phyloP scores from a whole-genome alignment of 2,888 invertebrate species.

The Lithophane socia region DNA sequence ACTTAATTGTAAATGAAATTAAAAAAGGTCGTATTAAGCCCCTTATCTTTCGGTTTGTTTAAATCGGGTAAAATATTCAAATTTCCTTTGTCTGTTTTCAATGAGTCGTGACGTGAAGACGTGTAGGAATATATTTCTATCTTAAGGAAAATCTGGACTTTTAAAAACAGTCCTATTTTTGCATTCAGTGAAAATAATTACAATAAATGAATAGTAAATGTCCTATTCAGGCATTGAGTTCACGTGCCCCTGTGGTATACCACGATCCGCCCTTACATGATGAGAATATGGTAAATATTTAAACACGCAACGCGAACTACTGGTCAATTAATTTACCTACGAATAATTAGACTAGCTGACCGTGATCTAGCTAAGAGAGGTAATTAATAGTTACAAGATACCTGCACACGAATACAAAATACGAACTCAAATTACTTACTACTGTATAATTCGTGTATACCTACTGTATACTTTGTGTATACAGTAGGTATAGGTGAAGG shows the following conservation, averaged over 20 bases:
- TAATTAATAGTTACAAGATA: slow-evolving; percentile 28
- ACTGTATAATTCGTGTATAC: not conserved
- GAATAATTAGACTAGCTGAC: slow-evolving; percentile 43
- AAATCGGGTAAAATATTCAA: slow-evolving; percentile 13
- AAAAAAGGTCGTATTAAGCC: not conserved
- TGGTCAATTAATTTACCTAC: slow-evolving; percentile 41
- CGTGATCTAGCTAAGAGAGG: slow-evolving; percentile 50
- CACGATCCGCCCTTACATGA: slow-evolving; percentile 75
- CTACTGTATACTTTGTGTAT: not conserved
- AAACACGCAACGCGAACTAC: slow-evolving; percentile 51
- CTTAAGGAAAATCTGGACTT: slow-evolving; percentile 65
- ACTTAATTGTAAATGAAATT: not conserved
- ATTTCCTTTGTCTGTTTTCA: slow-evolving; percentile 25
- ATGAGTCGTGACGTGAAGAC: slow-evolving; percentile 9
- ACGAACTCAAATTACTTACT: not conserved
- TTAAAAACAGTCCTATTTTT: slow-evolving; percentile 49
- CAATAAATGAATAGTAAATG: slow-evolving; percentile 77
- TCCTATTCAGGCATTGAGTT: slow-evolving; percentile 73
- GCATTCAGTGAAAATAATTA: slow-evolving; percentile 69
- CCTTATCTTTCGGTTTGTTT: slow-evolving; percentile 13
- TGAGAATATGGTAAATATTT: slow-evolving; percentile 76
- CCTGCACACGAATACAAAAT: slow-evolving; percentile 10
- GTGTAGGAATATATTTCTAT: slow-evolving; percentile 43
- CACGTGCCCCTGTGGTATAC: slow-evolving; percentile 76
- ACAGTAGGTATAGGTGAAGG: slow-evolving; percentile 4